Evolutionary conservation across 2,797 vertebrate species (phyloP).

Genomic region (Centroberyx gerrardi): DNA sequence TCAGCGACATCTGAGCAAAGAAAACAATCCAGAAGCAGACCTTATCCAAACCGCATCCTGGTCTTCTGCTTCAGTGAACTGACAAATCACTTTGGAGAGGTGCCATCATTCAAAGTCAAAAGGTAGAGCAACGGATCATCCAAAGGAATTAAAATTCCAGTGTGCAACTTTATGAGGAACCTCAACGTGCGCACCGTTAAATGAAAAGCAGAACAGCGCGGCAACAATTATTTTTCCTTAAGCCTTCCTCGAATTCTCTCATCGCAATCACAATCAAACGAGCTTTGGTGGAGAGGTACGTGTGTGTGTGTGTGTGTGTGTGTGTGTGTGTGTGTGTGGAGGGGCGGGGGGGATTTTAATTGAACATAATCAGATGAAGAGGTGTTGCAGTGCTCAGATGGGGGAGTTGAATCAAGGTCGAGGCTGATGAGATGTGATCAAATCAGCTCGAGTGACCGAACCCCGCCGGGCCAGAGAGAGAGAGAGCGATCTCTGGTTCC

Average conservation of each 20-base stretch:
- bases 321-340: conserved; percentile 8
- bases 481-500: no score
- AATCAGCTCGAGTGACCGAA: conserved; percentile 75
- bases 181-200: conserved; percentile 36
- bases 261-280: conserved; percentile 67
- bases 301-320: conserved; percentile 11
- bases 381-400: conserved; percentile 56
- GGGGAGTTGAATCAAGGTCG: conserved; percentile 64
- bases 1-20: conserved; percentile 37
- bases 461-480: conserved; percentile 24
- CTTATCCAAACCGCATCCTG: conserved; percentile 54
- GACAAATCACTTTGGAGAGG: conserved; percentile 81
- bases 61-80: conserved; percentile 74
- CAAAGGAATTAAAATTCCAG: conserved; percentile 69
- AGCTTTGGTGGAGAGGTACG: conserved; percentile 20
- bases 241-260: conserved; percentile 47
- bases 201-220: conserved; percentile 58
- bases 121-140: conserved; percentile 53
- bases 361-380: conserved; percentile 78
- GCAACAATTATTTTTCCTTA: conserved; percentile 51
- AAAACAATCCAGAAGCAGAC: conserved; percentile 46
- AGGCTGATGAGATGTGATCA: conserved; percentile 68
- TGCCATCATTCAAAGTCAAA: conserved; percentile 78
- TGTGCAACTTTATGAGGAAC: conserved; percentile 61
- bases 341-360: conserved; percentile 63